A percentile compares a stretch with the other conserved stretches of the same genome.
Evolutionary conservation across 2,888 invertebrate species (phyloP).

Genomic region (Priocnemis perturbator): DNA sequence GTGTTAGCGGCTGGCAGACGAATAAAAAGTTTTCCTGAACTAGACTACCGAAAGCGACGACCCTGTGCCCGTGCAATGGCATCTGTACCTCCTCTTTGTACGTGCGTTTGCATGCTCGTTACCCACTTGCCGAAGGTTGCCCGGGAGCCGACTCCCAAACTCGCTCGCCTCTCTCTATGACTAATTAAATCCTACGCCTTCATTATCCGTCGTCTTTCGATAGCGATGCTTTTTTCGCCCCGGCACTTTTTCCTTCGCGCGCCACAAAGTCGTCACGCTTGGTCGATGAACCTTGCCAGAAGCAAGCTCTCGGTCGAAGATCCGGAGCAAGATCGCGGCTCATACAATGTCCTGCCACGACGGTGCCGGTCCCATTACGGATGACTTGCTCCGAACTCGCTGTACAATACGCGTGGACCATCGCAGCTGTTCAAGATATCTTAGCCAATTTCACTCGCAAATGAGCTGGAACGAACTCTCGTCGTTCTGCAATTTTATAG

Average conservation of each 20-base stretch:
- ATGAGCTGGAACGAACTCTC: no score
- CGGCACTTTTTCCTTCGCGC: background rate
- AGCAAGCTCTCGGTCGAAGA: no score
- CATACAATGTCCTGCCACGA: conserved; percentile 15
- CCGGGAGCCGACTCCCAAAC: no score
- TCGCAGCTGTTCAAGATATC: no score
- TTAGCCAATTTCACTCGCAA: no score
- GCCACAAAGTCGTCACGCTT: conserved; percentile 32
- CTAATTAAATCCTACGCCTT: conserved; percentile 39
- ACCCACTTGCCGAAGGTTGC: no score
- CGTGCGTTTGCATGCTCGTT: background rate
- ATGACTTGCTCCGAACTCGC: no score
- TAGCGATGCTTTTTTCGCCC: conserved; percentile 25
- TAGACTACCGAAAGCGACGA: background rate
- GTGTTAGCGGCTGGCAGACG: conserved; percentile 4
- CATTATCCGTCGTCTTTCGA: conserved; percentile 19
- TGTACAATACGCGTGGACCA: no score
- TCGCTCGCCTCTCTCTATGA: conserved; percentile 14
- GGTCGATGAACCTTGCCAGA: conserved; percentile 42
- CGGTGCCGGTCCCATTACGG: no score
- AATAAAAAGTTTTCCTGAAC: conserved; percentile 18
- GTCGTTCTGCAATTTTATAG: no score
- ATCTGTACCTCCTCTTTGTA: background rate
- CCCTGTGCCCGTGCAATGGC: background rate
- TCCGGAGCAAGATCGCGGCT: conserved; percentile 22